Evolutionary conservation across 2,113 vertebrate species (phyloP).

Genomic region (Silurus glanis): DNA sequence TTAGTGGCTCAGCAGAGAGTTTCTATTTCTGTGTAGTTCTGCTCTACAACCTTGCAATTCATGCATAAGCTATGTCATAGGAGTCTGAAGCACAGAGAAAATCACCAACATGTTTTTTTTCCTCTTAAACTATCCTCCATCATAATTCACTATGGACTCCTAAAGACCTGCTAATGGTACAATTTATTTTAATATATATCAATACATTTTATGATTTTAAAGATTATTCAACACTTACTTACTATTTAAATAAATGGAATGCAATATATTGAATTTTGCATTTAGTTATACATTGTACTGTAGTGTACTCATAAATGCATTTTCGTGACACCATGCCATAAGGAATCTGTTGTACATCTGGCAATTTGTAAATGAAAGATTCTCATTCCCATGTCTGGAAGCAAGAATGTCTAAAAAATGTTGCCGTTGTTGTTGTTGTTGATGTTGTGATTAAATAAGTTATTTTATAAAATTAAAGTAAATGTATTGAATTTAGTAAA

Average conservation of each 20-base stretch:
- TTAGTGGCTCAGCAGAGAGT: neutral
- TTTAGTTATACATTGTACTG: neutral
- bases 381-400: neutral
- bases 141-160: too few relatives aligned
- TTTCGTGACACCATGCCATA: neutral
- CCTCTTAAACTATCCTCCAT: too few relatives aligned
- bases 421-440: neutral
- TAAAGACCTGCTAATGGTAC: too few relatives aligned
- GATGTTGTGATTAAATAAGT: neutral
- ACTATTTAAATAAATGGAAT: neutral
- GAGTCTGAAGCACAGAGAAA: neutral
- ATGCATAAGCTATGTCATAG: neutral
- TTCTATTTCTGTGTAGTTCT: neutral
- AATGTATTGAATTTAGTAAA: constrained; percentile 1
- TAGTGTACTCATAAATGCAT: neutral
- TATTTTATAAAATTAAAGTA: neutral
- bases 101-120: neutral
- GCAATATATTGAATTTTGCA: neutral
- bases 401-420: neutral
- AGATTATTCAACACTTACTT: too few relatives aligned
- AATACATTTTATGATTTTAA: too few relatives aligned
- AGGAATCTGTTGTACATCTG: neutral
- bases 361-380: neutral
- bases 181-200: too few relatives aligned
- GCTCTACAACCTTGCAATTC: neutral